Percentiles rank a stretch among this genome's conserved stretches.
Conservation (phyloP, 2,113 vertebrate genomes). For the Thamnaconus septentrionalis region DNA sequence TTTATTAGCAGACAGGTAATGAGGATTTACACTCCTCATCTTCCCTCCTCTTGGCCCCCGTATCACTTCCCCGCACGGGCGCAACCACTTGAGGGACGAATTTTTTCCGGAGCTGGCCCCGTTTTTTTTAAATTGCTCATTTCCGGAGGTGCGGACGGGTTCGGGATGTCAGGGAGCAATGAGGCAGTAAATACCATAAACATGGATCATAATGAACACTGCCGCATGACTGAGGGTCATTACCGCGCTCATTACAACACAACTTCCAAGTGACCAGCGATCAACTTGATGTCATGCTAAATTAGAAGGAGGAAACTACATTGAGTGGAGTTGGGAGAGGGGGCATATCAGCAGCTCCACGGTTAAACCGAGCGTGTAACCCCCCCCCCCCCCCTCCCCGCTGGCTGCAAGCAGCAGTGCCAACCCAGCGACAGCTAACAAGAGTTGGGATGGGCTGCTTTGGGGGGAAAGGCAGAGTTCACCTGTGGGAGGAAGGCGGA, state of each 20-base stretch:
- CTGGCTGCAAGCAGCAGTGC: no score
- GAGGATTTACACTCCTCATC: conserved; percentile 64
- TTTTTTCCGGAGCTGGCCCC: conserved; percentile 6
- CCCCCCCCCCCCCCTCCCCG: no score
- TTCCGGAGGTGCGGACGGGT: conserved; percentile 17
- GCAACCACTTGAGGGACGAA: conserved; percentile 26
- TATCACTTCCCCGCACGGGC: conserved; percentile 65
- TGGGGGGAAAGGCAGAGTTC: no score
- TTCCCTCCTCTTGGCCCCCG: conserved; percentile 22
- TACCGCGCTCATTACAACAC: conserved; percentile 56
- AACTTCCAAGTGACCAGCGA: conserved; percentile 23
- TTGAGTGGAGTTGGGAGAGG: not conserved
- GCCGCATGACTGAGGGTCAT: conserved; percentile 19
- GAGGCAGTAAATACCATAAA: conserved; percentile 10
- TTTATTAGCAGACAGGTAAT: conserved; percentile 75
- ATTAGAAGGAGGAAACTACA: conserved; percentile 4
- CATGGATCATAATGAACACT: conserved; percentile 45
- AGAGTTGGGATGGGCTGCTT: no score
- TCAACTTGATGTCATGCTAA: conserved; percentile 32
- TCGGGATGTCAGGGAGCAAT: conserved; percentile 13
- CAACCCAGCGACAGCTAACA: no score
- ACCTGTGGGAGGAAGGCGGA: conserved; percentile 14
- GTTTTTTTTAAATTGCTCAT: conserved; percentile 15
- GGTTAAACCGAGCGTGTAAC: not conserved
- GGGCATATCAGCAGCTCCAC: conserved; percentile 4